phyloP scores from a whole-genome alignment of 2,888 invertebrate species.

The Watsonalla cultraria region DNA sequence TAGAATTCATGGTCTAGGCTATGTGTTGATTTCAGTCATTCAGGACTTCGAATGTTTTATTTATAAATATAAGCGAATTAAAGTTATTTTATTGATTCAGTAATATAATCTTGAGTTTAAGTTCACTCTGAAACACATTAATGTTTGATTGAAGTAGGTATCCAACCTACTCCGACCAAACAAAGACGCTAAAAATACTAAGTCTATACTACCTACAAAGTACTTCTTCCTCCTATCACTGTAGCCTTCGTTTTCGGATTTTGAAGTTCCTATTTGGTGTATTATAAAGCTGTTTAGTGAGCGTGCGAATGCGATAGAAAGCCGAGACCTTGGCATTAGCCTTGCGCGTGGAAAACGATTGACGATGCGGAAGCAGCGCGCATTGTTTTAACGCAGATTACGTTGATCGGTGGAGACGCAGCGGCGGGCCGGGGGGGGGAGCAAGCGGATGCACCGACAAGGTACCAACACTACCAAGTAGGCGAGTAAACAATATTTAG shows the following conservation, averaged over 20 bases:
- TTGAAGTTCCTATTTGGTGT: not conserved
- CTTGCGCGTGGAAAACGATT: slow-evolving; percentile 68
- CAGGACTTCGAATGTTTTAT: too few species aligned
- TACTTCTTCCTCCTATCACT: not conserved
- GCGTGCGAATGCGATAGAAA: slow-evolving; percentile 48
- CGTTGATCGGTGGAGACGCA: slow-evolving; percentile 28
- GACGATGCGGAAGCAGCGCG: slow-evolving; percentile 63
- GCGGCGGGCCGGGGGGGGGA: slow-evolving; percentile 15
- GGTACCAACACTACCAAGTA: too few species aligned
- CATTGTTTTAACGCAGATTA: slow-evolving; percentile 65
- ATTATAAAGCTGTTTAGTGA: slow-evolving; percentile 5
- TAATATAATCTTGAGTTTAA: too few species aligned
- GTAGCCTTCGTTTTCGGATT: not conserved
- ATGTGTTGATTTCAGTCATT: too few species aligned
- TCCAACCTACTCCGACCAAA: not conserved
- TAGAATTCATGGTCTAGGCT: too few species aligned
- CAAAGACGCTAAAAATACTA: too few species aligned
- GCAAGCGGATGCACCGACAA: slow-evolving; percentile 36
- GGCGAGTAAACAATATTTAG: slow-evolving; percentile 16
- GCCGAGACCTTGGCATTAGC: slow-evolving; percentile 73
- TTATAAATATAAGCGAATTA: too few species aligned
- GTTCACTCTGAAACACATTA: too few species aligned
- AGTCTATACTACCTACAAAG: not conserved
- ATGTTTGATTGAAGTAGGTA: not conserved
- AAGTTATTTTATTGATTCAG: too few species aligned